These are phyloP conservation scores for Eueremaeus valkanovi DNA, from an alignment of 2,888 invertebrate species.

Conservation along the genomic window DNA sequence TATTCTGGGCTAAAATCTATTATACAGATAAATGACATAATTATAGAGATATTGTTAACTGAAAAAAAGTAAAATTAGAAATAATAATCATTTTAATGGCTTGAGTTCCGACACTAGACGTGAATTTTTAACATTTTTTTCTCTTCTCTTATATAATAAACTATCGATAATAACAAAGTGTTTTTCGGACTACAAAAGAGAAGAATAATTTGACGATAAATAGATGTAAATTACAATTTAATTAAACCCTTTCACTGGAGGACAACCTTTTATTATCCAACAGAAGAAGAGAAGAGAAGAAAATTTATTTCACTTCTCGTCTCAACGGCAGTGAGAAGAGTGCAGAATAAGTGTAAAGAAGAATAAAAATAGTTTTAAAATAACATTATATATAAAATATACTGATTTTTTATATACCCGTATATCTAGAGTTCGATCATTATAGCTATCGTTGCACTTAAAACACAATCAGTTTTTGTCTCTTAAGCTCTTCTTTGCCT, in stretches of 20 bases:
- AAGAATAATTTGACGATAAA: background rate
- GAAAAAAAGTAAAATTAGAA: background rate
- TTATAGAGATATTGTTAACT: constrained; percentile 8
- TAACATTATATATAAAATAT: background rate
- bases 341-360: background rate
- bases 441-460: background rate
- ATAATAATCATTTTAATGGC: constrained; percentile 5
- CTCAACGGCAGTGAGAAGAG: background rate
- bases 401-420: background rate
- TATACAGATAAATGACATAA: background rate
- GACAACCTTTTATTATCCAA: background rate
- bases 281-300: no score
- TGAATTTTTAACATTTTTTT: background rate
- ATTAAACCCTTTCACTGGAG: constrained; percentile 8
- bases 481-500: no score
- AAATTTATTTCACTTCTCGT: background rate
- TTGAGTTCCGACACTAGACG: background rate
- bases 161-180: constrained; percentile 4
- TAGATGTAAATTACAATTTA: constrained; percentile 20
- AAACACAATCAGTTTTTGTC: constrained; percentile 17
- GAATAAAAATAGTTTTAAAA: background rate
- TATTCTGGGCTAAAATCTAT: no score
- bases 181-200: background rate
- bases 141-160: background rate
- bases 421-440: background rate